Evolutionary conservation across 2,888 invertebrate genomes (phyloP).

Genomic region (Agrochola lychnidis): DNA sequence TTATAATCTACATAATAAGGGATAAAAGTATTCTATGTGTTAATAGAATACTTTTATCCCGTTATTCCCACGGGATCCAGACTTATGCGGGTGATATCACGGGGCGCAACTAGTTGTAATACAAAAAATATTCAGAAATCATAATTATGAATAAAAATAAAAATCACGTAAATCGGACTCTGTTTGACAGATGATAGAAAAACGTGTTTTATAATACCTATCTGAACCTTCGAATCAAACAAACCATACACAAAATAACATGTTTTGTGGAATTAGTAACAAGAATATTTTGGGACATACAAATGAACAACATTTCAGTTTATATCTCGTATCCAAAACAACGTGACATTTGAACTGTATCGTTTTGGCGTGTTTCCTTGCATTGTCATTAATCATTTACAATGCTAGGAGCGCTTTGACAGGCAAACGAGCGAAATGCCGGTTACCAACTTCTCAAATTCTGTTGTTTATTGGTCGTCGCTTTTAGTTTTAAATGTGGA

Average conservation of each 20-base stretch:
- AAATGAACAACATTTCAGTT: neutral
- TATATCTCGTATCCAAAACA: neutral
- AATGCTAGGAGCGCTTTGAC: conserved; percentile 27
- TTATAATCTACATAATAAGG: too few species aligned
- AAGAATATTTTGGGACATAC: neutral
- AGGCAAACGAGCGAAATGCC: conserved; percentile 20
- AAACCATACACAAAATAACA: neutral
- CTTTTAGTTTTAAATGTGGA: neutral
- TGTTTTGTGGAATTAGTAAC: neutral
- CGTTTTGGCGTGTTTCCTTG: conserved; percentile 11
- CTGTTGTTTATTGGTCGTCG: conserved; percentile 4
- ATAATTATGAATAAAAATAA: too few species aligned
- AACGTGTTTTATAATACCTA: too few species aligned
- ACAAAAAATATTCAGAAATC: too few species aligned
- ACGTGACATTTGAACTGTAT: conserved; percentile 19
- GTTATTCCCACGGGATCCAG: too few species aligned
- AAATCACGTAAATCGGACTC: neutral
- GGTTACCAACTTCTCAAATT: neutral
- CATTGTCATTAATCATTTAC: conserved; percentile 34
- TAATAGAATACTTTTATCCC: too few species aligned
- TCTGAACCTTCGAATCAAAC: neutral
- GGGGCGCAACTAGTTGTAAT: too few species aligned
- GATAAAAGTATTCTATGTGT: too few species aligned
- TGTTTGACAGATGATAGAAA: neutral
- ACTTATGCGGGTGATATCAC: too few species aligned